Conservation (phyloP, 2,888 invertebrate species). For the Ischnus inquisitorius region DNA sequence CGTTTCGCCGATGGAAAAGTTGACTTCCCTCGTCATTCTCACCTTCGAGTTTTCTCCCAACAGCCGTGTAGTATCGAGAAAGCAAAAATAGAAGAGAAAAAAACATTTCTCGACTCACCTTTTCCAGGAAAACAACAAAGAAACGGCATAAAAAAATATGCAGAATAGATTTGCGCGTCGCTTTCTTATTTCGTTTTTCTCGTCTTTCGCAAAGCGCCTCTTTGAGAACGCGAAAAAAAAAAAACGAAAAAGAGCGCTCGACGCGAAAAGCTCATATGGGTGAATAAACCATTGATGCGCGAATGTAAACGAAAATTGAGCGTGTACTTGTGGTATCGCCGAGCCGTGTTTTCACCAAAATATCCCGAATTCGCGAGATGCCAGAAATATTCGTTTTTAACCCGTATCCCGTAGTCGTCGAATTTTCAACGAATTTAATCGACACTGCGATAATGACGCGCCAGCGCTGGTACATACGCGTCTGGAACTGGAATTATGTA, state of each 20-base stretch:
- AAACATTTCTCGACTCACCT: not conserved
- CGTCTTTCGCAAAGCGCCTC: no score
- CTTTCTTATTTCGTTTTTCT: no score
- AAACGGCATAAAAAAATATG: not conserved
- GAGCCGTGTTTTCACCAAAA: not conserved
- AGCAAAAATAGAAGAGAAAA: not conserved
- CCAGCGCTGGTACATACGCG: not conserved
- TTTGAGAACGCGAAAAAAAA: no score
- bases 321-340: not conserved
- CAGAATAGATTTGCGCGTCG: no score
- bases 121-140: not conserved
- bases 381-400: not conserved
- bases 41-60: slow-evolving; percentile 46
- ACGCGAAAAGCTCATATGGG: no score
- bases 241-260: not conserved
- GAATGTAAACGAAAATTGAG: no score
- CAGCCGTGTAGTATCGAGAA: not conserved
- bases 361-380: slow-evolving; percentile 4
- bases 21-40: slow-evolving; percentile 25
- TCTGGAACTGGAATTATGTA: slow-evolving; percentile 26
- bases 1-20: slow-evolving; percentile 46
- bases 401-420: not conserved
- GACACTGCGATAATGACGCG: slow-evolving; percentile 8
- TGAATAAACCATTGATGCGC: no score
- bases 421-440: slow-evolving; percentile 40